Conservation (phyloP, 2,113 vertebrate species). For the Saccopteryx leptura region DNA sequence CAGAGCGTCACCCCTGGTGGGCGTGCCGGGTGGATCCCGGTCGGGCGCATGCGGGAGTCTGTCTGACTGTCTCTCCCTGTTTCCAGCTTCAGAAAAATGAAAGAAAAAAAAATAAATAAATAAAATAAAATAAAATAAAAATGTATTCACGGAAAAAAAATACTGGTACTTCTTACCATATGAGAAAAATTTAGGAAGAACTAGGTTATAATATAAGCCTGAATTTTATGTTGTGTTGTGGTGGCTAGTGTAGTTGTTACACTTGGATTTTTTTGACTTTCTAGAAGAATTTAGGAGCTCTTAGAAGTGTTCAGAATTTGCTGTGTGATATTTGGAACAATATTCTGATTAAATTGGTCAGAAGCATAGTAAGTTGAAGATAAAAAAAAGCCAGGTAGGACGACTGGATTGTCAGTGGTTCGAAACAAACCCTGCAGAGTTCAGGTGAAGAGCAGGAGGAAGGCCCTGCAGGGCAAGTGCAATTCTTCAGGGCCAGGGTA, state of each 20-base stretch:
- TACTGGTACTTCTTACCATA: neutral
- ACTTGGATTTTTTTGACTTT: neutral
- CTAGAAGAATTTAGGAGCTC: neutral
- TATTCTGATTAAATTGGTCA: slow-evolving; percentile 18
- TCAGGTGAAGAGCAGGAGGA: neutral
- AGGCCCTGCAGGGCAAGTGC: neutral
- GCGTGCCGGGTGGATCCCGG: too few relatives aligned
- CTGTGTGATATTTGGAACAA: slow-evolving; percentile 24
- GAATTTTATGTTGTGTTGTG: neutral
- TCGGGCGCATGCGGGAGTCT: too few relatives aligned
- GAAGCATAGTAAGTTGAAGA: neutral
- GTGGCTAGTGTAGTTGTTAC: neutral
- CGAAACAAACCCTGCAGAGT: neutral
- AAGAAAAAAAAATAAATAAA: too few relatives aligned
- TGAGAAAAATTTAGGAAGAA: neutral
- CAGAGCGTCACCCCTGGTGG: too few relatives aligned
- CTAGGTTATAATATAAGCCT: neutral
- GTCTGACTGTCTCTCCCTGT: too few relatives aligned
- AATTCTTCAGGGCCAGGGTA: neutral
- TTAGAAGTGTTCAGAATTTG: neutral
- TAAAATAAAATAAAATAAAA: too few relatives aligned
- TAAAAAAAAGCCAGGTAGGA: neutral
- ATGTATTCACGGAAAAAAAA: neutral
- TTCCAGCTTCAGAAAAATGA: too few relatives aligned
- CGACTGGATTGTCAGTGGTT: neutral